Evolutionary conservation across 2,797 vertebrate species (phyloP).

Genomic region (Galago senegalensis): DNA sequence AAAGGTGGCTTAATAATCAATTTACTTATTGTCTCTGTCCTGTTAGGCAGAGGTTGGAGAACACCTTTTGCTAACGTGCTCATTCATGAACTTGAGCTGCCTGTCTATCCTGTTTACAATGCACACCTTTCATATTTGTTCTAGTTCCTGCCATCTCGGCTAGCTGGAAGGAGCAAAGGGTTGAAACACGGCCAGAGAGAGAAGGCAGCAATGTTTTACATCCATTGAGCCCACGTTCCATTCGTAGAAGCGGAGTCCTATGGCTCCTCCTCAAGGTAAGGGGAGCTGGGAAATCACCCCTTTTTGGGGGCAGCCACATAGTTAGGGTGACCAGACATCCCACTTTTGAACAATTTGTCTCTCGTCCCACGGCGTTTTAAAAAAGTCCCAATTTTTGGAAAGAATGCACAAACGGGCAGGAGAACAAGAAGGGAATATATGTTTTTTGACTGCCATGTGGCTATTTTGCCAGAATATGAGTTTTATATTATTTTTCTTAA

Average conservation of each 20-base stretch:
- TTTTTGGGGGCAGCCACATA: background rate
- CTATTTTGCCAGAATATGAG: too few relatives aligned
- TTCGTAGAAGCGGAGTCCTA: background rate
- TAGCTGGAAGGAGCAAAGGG: background rate
- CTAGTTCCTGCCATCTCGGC: background rate
- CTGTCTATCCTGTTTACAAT: background rate
- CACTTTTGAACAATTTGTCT: too few relatives aligned
- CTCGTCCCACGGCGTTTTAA: too few relatives aligned
- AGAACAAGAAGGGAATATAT: too few relatives aligned
- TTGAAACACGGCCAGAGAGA: background rate
- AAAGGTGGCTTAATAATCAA: background rate
- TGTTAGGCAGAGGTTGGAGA: background rate
- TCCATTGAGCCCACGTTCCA: background rate
- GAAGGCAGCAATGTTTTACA: background rate
- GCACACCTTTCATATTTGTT: background rate
- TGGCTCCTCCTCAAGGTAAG: background rate
- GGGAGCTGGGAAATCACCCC: background rate
- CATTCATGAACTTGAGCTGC: background rate
- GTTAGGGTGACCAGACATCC: too few relatives aligned
- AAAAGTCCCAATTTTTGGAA: too few relatives aligned
- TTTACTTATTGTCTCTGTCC: background rate
- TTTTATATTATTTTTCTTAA: too few relatives aligned
- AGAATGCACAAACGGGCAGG: too few relatives aligned
- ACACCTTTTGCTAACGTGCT: background rate
- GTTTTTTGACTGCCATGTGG: too few relatives aligned